Base-by-base conservation (phyloP, 2,888 invertebrate genomes). In the Drosophila recens region DNA sequence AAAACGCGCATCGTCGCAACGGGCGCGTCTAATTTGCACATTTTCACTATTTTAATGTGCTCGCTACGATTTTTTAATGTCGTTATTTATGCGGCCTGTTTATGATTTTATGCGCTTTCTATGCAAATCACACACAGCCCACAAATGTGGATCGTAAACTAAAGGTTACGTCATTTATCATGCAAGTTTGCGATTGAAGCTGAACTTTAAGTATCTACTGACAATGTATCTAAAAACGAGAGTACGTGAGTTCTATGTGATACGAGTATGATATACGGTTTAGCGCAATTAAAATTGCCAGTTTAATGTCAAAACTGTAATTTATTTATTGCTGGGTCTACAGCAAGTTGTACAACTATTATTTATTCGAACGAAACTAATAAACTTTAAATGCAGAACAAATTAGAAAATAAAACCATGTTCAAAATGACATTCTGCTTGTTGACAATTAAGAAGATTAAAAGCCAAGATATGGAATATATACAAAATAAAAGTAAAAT, bases 81-180 rank as follows among this genome's bases (percentile, higher is more conserved):
- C 53, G 54, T 79, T 79, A 83, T 79, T 81, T 77, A 70, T 77
- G 83, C 73, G 34, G 58, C 54, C 85, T 78, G 87, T 77, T 82
- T 79, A 70, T 79, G 89, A 87, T 82, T 88, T 90, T 89, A 90
- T 90, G 79, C 72, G 61, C 74, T 80, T 89, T 88, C 82, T 89
- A 90, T 90, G 90, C 79, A 75, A 90, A 90, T 82, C 40, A 30
- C 30, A 53, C 11, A 17, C 43, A 45, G 4, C 36, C 43, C 54
- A 53, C 49, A 58, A 57, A 42, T 54, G 23, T 42, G 65, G 67
- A 73, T 66, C 72, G 69, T 67, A 57, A 78, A 73, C 83, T 76
- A 68, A 80, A 84, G 84, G 84, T 84, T 82, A 82, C 82, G 79
- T 83, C 81, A 83, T 85, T 67, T 85, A 82, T 82, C 83, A 82